These are phyloP conservation scores for Carassius auratus DNA, from an alignment of 2,113 vertebrate species.

Conservation along the genomic window DNA sequence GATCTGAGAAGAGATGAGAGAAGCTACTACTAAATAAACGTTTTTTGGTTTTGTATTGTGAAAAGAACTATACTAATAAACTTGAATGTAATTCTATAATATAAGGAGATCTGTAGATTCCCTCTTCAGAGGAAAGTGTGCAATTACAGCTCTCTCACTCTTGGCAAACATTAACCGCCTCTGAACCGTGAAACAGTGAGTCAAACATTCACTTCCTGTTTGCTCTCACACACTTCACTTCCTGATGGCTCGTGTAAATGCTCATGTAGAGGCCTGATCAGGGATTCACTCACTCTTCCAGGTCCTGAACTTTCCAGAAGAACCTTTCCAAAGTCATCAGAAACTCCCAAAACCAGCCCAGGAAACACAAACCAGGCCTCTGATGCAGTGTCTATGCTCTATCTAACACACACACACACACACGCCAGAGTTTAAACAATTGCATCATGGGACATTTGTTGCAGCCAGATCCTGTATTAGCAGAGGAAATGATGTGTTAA, in stretches of 20 bases:
- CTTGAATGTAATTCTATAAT: too few species aligned
- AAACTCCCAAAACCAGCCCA: slow-evolving; percentile 17
- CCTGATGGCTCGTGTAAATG: not conserved
- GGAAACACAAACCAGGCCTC: not conserved
- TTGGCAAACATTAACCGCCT: slow-evolving; percentile 89
- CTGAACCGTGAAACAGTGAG: slow-evolving; percentile 65
- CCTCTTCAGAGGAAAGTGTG: slow-evolving; percentile 82
- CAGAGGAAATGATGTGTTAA: slow-evolving; percentile 75
- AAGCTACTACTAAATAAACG: too few species aligned
- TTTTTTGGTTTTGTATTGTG: too few species aligned
- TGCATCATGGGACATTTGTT: slow-evolving; percentile 48
- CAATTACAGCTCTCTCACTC: slow-evolving; percentile 85
- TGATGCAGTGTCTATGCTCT: too few species aligned
- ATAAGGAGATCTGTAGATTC: not conserved
- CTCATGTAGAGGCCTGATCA: not conserved
- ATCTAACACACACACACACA: slow-evolving; percentile 4
- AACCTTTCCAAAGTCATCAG: slow-evolving; percentile 31
- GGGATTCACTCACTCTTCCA: slow-evolving; percentile 25
- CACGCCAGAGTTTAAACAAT: not conserved
- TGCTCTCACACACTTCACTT: slow-evolving; percentile 21
- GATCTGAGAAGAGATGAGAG: too few species aligned
- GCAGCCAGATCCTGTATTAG: slow-evolving; percentile 57
- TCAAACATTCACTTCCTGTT: slow-evolving; percentile 26
- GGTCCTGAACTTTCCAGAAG: slow-evolving; percentile 40
- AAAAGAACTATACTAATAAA: too few species aligned